Conservation (phyloP, 35 echinoderm and acorn worm genomes). For the Strongylocentrotus purpuratus region DNA sequence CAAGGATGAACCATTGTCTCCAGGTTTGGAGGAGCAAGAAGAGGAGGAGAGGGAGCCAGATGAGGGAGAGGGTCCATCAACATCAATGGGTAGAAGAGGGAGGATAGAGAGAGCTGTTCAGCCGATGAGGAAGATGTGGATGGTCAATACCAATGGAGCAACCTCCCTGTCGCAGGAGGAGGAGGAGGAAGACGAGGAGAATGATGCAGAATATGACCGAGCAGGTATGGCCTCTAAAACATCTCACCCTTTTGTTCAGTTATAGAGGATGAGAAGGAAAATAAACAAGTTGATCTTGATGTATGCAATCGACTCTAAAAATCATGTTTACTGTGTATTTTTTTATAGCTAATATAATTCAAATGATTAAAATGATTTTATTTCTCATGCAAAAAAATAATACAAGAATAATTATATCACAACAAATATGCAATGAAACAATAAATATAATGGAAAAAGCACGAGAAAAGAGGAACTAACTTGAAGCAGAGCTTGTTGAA, state of each 20-base stretch:
- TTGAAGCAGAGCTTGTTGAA: too few species aligned
- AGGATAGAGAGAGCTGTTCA: not conserved
- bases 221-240: not conserved
- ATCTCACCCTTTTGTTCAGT: not conserved
- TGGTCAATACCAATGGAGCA: not conserved
- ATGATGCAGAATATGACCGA: not conserved
- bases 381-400: too few species aligned
- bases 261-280: too few species aligned
- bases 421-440: too few species aligned
- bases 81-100: not conserved
- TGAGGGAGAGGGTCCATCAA: not conserved
- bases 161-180: not conserved
- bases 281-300: too few species aligned
- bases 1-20: constrained; percentile 6
- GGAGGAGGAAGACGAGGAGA: not conserved
- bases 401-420: too few species aligned
- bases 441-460: too few species aligned
- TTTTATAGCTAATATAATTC: too few species aligned
- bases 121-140: not conserved
- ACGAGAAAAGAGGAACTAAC: too few species aligned
- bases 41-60: not conserved
- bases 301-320: too few species aligned
- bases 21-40: not conserved
- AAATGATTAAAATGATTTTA: too few species aligned
- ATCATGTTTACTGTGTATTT: too few species aligned